Evolutionary conservation across 2,797 vertebrate genomes (phyloP).

Genomic region (Psittacula derbiana): DNA sequence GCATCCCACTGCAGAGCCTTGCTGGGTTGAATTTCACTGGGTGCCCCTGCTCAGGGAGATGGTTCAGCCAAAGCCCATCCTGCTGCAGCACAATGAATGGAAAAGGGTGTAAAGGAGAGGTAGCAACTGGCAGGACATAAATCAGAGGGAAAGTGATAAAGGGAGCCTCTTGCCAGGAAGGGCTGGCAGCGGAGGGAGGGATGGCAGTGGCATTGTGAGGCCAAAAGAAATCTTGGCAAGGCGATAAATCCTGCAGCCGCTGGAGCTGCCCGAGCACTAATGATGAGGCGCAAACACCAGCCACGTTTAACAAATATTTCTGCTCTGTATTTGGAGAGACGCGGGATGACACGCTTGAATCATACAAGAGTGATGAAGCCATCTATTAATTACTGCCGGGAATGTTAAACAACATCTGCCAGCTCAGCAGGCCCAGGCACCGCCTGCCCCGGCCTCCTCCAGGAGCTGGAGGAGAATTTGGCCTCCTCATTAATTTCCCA

Average conservation of each 20-base stretch:
- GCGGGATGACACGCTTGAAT: conserved; percentile 47
- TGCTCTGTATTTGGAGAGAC: conserved; percentile 50
- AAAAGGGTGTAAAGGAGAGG: neutral
- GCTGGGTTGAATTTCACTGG: neutral
- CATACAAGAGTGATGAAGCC: conserved; percentile 57
- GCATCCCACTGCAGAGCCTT: neutral
- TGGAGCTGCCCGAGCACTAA: neutral
- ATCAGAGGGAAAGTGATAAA: conserved; percentile 36
- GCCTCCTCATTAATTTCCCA: conserved; percentile 32
- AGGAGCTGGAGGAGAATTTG: conserved; percentile 41
- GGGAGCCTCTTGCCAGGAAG: neutral
- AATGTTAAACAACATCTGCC: conserved; percentile 72
- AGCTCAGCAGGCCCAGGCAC: conserved; percentile 57
- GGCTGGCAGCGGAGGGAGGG: neutral
- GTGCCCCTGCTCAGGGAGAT: neutral
- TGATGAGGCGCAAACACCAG: neutral
- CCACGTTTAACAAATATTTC: conserved; percentile 63
- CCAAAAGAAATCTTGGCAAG: conserved; percentile 49
- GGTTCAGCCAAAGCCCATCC: neutral
- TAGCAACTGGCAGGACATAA: neutral
- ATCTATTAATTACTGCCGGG: conserved; percentile 63
- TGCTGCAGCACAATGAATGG: neutral
- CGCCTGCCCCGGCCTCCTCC: neutral
- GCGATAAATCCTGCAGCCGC: conserved; percentile 20
- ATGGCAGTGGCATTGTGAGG: neutral